Conservation (phyloP, 2,888 invertebrate genomes). For the Tubiluchus corallicola region DNA sequence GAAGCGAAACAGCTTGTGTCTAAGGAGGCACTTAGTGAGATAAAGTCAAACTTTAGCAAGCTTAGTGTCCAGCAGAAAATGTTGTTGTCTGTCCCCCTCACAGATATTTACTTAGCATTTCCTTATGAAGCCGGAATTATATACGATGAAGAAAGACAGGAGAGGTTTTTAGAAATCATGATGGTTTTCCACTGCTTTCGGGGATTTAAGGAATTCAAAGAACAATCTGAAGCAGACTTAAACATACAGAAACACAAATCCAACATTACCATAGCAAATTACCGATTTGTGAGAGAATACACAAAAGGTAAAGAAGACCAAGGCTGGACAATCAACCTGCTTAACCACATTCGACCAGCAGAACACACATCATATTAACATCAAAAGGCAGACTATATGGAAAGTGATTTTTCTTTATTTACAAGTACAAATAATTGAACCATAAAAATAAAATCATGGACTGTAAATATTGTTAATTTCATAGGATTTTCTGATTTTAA, state of each 20-base stretch:
- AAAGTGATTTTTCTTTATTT: no score
- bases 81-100: neutral
- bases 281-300: neutral
- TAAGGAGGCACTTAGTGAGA: neutral
- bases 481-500: no score
- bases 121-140: slow-evolving; percentile 1
- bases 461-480: no score
- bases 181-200: neutral
- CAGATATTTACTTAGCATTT: neutral
- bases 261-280: neutral
- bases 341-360: neutral
- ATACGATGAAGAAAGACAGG: slow-evolving; percentile 1
- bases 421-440: no score
- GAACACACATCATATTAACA: no score
- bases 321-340: neutral
- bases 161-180: slow-evolving; percentile 3
- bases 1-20: neutral
- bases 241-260: neutral
- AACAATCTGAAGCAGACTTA: neutral
- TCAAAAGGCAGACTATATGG: no score
- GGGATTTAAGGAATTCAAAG: neutral
- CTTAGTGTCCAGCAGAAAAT: neutral
- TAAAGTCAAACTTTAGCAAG: neutral
- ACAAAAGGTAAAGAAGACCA: neutral
- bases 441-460: no score